These are phyloP conservation scores for Drosophila equinoxialis DNA, from an alignment of 1,140 invertebrate genomes.

Conservation along the genomic window DNA sequence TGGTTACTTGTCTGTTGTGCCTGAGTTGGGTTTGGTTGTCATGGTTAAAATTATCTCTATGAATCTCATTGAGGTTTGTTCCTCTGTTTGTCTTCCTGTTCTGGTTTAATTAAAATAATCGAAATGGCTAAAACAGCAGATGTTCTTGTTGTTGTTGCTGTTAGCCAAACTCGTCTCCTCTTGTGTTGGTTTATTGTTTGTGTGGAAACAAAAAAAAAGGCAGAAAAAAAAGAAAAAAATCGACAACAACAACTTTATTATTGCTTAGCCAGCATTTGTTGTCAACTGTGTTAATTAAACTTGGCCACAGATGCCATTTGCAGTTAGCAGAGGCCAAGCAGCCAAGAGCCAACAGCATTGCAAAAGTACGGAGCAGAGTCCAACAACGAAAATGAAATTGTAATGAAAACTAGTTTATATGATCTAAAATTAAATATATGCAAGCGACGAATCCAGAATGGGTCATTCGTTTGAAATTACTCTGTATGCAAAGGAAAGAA, in stretches of 20 bases:
- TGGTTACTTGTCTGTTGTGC: no score
- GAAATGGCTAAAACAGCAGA: constrained; percentile 14
- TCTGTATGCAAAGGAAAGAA: no score
- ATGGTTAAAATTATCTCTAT: constrained; percentile 1
- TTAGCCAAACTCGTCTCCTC: neutral
- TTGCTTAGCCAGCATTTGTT: constrained; percentile 15
- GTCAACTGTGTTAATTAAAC: constrained; percentile 41
- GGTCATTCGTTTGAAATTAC: no score
- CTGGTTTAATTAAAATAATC: constrained; percentile 27
- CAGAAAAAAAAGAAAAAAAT: neutral
- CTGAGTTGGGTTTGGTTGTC: neutral
- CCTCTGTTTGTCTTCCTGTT: neutral
- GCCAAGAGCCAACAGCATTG: neutral
- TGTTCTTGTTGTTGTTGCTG: constrained; percentile 9
- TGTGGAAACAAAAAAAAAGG: neutral
- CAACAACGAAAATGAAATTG: no score
- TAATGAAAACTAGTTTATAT: no score
- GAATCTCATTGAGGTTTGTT: constrained; percentile 3
- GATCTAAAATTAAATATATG: no score
- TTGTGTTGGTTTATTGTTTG: constrained; percentile 14
- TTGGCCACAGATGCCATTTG: constrained; percentile 29
- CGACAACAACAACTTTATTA: constrained; percentile 19
- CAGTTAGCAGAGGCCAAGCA: constrained; percentile 11
- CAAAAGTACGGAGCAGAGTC: neutral
- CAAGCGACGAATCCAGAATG: no score